A percentile compares a stretch with the other conserved stretches of the same genome.
phyloP scores from a whole-genome alignment of 2,113 vertebrate species.

The Solenodon paradoxus region DNA sequence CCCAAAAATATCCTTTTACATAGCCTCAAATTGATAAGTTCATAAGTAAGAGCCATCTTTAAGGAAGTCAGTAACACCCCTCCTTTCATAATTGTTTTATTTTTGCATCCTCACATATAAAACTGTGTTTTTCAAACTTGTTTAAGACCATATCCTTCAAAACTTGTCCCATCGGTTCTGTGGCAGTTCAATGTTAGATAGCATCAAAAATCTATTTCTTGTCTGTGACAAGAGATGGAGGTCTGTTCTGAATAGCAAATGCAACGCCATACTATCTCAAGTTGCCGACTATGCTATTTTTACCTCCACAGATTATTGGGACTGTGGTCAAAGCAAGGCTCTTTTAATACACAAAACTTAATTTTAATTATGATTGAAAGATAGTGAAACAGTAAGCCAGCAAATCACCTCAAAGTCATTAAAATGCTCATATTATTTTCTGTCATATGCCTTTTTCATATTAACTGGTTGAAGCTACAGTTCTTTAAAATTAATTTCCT shows the following conservation, averaged over 20 bases:
- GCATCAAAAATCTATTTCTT: slow-evolving; percentile 79
- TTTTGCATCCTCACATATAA: neutral
- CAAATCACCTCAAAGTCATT: slow-evolving; percentile 20
- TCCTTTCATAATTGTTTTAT: slow-evolving; percentile 34
- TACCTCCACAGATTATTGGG: slow-evolving; percentile 1
- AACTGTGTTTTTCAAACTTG: slow-evolving; percentile 30
- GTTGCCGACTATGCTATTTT: neutral
- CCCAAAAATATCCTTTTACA: neutral
- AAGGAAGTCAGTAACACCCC: neutral
- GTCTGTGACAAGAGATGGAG: slow-evolving; percentile 53
- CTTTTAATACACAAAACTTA: slow-evolving; percentile 57
- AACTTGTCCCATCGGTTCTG: slow-evolving; percentile 66
- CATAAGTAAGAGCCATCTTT: slow-evolving; percentile 13
- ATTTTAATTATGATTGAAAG: slow-evolving; percentile 55
- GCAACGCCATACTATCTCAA: slow-evolving; percentile 46
- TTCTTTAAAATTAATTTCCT: neutral
- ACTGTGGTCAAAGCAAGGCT: slow-evolving; percentile 58
- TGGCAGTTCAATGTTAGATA: slow-evolving; percentile 78
- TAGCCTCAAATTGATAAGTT: slow-evolving; percentile 24
- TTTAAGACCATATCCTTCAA: slow-evolving; percentile 71
- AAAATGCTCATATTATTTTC: slow-evolving; percentile 19
- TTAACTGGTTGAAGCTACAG: neutral
- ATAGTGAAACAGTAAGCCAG: slow-evolving; percentile 20
- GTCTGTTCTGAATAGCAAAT: slow-evolving; percentile 72
- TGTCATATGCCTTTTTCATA: neutral